These are phyloP conservation scores for Junonia oenone DNA, from an alignment of 2,888 invertebrate species.

Conservation along the genomic window DNA sequence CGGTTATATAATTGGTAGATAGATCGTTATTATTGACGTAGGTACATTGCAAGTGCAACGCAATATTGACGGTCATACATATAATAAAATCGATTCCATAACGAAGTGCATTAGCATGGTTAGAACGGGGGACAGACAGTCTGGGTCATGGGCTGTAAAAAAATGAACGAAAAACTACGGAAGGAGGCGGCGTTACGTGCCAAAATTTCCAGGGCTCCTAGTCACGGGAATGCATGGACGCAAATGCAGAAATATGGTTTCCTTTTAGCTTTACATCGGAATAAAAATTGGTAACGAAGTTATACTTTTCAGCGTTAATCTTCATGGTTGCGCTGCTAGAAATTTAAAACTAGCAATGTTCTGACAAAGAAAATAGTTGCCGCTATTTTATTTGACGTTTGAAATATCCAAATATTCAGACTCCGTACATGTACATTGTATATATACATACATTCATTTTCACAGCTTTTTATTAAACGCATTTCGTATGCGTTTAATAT, in stretches of 20 bases:
- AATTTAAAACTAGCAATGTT: background rate
- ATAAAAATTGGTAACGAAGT: slow-evolving; percentile 5
- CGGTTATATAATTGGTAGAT: too few species aligned
- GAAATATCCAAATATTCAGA: too few species aligned
- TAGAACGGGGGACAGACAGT: slow-evolving; percentile 20
- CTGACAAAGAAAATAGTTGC: background rate
- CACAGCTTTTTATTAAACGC: too few species aligned
- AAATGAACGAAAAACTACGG: slow-evolving; percentile 8
- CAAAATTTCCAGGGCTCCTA: slow-evolving; percentile 15
- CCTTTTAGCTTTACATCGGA: slow-evolving; percentile 9
- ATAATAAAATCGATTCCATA: background rate
- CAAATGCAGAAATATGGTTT: slow-evolving; percentile 16
- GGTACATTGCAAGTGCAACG: too few species aligned
- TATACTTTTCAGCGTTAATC: background rate
- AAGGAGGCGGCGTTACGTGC: slow-evolving; percentile 16
- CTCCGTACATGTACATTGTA: too few species aligned
- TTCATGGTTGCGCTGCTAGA: background rate
- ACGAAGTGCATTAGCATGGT: background rate
- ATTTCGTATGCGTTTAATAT: too few species aligned
- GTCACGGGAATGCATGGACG: slow-evolving; percentile 2
- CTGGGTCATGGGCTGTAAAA: slow-evolving; percentile 25
- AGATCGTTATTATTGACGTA: too few species aligned
- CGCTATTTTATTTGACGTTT: too few species aligned
- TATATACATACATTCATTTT: too few species aligned
- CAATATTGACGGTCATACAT: too few species aligned